Percentiles rank a stretch among this genome's conserved stretches.
These are phyloP conservation scores for Tetragnatha versicolor DNA, from an alignment of 1,140 invertebrate genomes.

Conservation along the genomic window DNA sequence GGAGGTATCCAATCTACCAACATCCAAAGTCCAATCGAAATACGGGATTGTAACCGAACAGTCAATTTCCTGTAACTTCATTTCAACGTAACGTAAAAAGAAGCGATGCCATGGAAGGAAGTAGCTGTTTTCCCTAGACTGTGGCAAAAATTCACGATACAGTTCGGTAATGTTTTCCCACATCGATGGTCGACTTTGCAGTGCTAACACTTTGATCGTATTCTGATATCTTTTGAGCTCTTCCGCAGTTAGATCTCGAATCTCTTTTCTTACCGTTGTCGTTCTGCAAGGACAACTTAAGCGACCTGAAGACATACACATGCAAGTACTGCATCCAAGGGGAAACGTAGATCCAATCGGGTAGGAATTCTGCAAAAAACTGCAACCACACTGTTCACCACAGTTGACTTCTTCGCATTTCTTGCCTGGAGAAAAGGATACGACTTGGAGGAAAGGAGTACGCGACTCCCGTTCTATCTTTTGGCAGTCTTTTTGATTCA, in stretches of 20 bases:
- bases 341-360: background rate
- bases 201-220: conserved; percentile 37
- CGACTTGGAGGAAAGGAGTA: background rate
- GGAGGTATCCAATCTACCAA: conserved; percentile 30
- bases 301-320: conserved; percentile 20
- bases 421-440: conserved; percentile 45
- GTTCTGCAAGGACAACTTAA: conserved; percentile 36
- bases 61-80: conserved; percentile 47
- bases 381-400: conserved; percentile 45
- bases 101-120: conserved; percentile 52
- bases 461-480: conserved; percentile 35
- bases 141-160: conserved; percentile 27
- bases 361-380: conserved; percentile 31
- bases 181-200: background rate
- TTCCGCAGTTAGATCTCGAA: conserved; percentile 41
- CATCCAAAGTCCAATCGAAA: conserved; percentile 55
- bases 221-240: conserved; percentile 44
- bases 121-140: conserved; percentile 10
- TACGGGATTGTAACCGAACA: conserved; percentile 53
- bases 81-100: conserved; percentile 45
- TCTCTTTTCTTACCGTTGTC: conserved; percentile 41
- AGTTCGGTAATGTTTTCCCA: conserved; percentile 44
- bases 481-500: conserved; percentile 47
- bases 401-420: conserved; percentile 54
- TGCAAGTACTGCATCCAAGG: conserved; percentile 39